These are phyloP conservation scores for Cassiopea xamachana DNA, from an alignment of 30 jellyfish, hydroid and myxozoan species.

Conservation along the genomic window DNA sequence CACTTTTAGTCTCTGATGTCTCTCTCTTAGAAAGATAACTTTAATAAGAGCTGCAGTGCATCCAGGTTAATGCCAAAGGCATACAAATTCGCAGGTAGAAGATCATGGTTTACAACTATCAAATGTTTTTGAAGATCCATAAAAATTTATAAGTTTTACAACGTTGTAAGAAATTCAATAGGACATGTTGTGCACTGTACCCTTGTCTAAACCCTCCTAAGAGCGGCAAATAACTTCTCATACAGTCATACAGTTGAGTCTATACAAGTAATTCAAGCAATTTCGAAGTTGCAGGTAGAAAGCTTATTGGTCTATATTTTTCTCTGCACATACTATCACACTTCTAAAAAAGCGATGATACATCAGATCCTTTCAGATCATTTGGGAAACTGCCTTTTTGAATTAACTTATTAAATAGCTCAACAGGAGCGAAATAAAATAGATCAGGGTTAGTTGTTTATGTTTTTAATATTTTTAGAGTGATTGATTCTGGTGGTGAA, in stretches of 20 bases:
- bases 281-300: conserved; percentile 18
- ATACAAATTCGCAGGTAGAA: background rate
- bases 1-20: too few species aligned
- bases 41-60: background rate
- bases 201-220: background rate
- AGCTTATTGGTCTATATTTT: conserved; percentile 41
- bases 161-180: too few species aligned
- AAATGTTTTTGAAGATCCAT: background rate
- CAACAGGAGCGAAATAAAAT: background rate
- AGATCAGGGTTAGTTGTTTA: background rate
- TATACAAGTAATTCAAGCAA: conserved; percentile 2
- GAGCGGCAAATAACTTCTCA: background rate
- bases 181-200: background rate
- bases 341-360: background rate
- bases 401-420: background rate
- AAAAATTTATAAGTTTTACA: background rate
- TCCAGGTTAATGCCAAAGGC: background rate
- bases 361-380: conserved; percentile 8
- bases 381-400: background rate
- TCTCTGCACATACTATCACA: background rate
- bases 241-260: background rate
- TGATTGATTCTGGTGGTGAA: background rate
- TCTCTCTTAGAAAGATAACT: too few species aligned
- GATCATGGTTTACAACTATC: background rate
- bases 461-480: background rate